Evolutionary conservation across 2,113 vertebrate species (phyloP).

Genomic region (Telmatochromis sp.): DNA sequence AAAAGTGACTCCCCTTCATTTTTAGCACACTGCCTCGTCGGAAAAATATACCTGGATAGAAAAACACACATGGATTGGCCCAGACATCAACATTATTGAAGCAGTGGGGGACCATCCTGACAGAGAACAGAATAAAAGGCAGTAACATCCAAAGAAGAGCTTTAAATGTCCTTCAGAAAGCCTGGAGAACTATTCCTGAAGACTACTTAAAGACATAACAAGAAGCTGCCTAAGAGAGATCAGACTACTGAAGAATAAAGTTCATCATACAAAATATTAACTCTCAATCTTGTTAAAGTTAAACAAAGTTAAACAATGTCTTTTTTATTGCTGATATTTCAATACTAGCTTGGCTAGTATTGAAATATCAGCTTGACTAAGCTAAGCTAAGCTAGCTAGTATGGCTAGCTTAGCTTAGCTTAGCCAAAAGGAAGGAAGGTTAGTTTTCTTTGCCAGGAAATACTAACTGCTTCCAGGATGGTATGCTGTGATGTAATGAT

Average conservation of each 20-base stretch:
- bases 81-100: background rate
- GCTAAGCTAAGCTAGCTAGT: background rate
- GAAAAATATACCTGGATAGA: background rate
- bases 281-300: background rate
- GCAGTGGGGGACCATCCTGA: background rate
- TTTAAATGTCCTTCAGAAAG: background rate
- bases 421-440: background rate
- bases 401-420: background rate
- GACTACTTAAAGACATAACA: background rate
- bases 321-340: background rate
- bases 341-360: background rate
- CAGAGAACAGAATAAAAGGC: background rate
- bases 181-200: background rate
- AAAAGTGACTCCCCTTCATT: background rate
- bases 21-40: fast-evolving
- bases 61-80: background rate
- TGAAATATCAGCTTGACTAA: background rate
- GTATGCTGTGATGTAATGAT: background rate
- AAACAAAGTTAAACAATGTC: background rate
- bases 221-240: background rate
- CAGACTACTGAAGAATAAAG: background rate
- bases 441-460: background rate
- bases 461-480: background rate
- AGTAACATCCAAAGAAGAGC: background rate
- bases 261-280: background rate